phyloP scores from a whole-genome alignment of 30 jellyfish, hydroid and myxozoan species.

The Hydra vulgaris region DNA sequence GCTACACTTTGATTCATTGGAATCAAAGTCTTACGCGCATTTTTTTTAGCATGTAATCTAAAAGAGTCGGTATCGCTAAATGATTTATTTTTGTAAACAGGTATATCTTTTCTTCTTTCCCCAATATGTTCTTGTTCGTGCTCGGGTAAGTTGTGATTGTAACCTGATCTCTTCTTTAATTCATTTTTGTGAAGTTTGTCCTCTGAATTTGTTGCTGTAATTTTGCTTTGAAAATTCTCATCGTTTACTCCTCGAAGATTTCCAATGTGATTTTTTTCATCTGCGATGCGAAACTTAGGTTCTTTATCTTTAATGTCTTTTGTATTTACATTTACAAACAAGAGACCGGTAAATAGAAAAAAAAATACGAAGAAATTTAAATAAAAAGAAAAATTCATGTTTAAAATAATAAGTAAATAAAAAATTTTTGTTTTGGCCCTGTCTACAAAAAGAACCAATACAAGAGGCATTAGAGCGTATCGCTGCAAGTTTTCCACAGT shows the following conservation, averaged over 20 bases:
- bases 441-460: background rate
- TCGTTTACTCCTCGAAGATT: background rate
- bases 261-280: background rate
- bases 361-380: background rate
- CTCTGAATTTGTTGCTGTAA: background rate
- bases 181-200: background rate
- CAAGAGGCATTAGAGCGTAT: background rate
- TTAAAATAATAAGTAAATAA: too few relatives aligned
- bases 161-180: too few relatives aligned
- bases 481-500: background rate
- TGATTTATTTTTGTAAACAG: background rate
- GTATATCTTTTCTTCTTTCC: slow-evolving; percentile 14
- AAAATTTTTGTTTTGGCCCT: background rate
- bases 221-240: background rate
- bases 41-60: slow-evolving; percentile 4
- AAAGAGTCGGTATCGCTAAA: background rate
- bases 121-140: background rate
- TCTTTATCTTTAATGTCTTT: background rate
- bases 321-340: background rate
- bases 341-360: too few relatives aligned
- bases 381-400: background rate
- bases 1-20: slow-evolving; percentile 2
- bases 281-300: background rate
- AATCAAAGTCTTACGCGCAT: slow-evolving; percentile 6
- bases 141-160: too few relatives aligned